Evolutionary conservation across 2,113 vertebrate species (phyloP), one percentile per base, ranked within the genome.

Genomic region (Phalacrocorax carbo): DNA sequence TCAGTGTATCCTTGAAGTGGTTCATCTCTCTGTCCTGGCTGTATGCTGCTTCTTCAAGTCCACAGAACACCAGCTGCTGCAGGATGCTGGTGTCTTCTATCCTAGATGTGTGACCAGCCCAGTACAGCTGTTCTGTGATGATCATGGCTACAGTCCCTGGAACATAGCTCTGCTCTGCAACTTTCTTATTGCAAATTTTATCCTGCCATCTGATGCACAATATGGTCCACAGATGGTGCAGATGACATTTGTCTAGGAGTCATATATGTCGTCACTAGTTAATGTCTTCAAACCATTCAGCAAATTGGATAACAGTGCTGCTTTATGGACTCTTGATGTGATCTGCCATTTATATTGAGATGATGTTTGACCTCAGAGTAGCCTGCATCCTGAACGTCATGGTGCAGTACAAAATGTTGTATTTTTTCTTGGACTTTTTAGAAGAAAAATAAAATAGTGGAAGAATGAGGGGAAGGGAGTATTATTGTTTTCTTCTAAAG

Each of bases 191-290:
- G 92, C 82, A 91, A 88, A 91, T 94, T 91, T 91, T 85, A 91
- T 96, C 93, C 84, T 93, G 46, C 94, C 96, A 95, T 96, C 93
- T 96, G 95, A 97, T 91, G 78, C 90, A 93, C 96, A 97, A 95
- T 96, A 95, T 97, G 89, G 84, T 95, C 70, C 78, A 93, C 96
- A 97, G 93, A 96, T 97, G 96, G 96, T 94, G 66, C 61, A 94
- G 93, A 96, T 96, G 92, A 97, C 95, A 96, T 95, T 96, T 97
- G 84, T 96, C 92, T 96, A 82, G 52, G 62, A 96, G 93, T 96
- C 93, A 82, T 96, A 62, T 79, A 84, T 94, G 84, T 96, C 44
- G 5, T 94, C 87, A 95, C 82, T 79, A 93, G 73, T 70, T 76
- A 90, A 65, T 85, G 90, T 95, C 90, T 96, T 94, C 92, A 91